phyloP scores from a whole-genome alignment of 2,888 invertebrate species.

The Euplagia quadripunctaria region DNA sequence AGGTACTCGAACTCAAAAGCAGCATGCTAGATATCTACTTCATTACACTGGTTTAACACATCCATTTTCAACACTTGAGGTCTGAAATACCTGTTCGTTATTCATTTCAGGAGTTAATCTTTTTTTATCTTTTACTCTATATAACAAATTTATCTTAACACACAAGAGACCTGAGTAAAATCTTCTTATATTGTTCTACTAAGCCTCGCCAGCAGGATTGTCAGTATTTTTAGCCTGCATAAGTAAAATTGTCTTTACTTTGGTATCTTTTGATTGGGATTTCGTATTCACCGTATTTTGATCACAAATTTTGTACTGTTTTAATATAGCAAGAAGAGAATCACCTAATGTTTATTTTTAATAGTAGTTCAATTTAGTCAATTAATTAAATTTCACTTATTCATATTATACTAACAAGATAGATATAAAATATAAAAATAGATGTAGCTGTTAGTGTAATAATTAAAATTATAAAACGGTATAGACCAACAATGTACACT shows the following conservation, averaged over 20 bases:
- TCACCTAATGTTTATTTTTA: slow-evolving; percentile 39
- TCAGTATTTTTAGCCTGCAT: slow-evolving; percentile 12
- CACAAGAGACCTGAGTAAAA: slow-evolving; percentile 29
- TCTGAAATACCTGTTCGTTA: slow-evolving; percentile 32
- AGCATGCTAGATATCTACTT: slow-evolving; percentile 46
- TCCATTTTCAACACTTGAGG: slow-evolving; percentile 30
- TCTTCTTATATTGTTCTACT: slow-evolving; percentile 40
- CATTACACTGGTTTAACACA: slow-evolving; percentile 39
- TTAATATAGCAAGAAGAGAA: slow-evolving; percentile 36
- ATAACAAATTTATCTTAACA: slow-evolving; percentile 24
- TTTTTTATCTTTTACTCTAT: slow-evolving; percentile 27
- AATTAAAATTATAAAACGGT: slow-evolving; percentile 45
- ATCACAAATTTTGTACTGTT: slow-evolving; percentile 40
- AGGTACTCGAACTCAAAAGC: slow-evolving; percentile 32
- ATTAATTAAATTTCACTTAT: slow-evolving; percentile 35
- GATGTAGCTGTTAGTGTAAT: slow-evolving; percentile 43
- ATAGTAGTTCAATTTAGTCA: slow-evolving; percentile 38
- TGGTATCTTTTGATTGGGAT: slow-evolving; percentile 36
- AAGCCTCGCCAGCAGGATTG: slow-evolving; percentile 37
- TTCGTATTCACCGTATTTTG: slow-evolving; percentile 41
- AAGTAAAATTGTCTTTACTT: background rate
- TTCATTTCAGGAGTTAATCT: slow-evolving; percentile 45
- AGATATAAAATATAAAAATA: slow-evolving; percentile 33
- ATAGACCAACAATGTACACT: slow-evolving; percentile 47
- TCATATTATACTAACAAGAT: slow-evolving; percentile 35